phyloP scores from a whole-genome alignment of 2,797 vertebrate species.

The Lagocephalus sceleratus region DNA sequence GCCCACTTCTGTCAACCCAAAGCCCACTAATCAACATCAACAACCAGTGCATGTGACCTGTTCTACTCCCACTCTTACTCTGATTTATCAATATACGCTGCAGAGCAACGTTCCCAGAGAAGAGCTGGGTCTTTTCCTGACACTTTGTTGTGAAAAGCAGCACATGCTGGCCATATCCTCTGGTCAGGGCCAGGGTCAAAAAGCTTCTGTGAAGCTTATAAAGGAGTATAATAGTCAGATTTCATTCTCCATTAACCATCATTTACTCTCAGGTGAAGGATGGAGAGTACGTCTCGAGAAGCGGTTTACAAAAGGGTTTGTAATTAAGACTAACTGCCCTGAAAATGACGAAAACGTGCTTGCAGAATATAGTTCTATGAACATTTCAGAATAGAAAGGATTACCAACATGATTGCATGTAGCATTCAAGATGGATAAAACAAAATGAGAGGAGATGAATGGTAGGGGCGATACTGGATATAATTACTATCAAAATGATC shows the following conservation, averaged over 20 bases:
- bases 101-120: background rate
- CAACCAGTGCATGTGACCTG: slow-evolving; percentile 23
- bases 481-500: background rate
- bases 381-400: slow-evolving; percentile 11
- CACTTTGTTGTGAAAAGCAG: slow-evolving; percentile 14
- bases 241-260: slow-evolving; percentile 45
- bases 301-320: slow-evolving; percentile 7
- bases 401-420: background rate
- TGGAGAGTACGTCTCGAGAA: slow-evolving; percentile 18
- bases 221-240: slow-evolving; percentile 39
- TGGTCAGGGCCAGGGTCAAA: slow-evolving; percentile 11
- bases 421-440: slow-evolving; percentile 4
- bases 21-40: slow-evolving; percentile 38
- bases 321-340: slow-evolving; percentile 19
- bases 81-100: background rate
- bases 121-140: slow-evolving; percentile 27
- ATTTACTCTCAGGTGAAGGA: slow-evolving; percentile 10
- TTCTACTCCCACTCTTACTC: background rate
- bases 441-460: background rate
- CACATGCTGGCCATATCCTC: slow-evolving; percentile 13
- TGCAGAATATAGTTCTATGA: slow-evolving; percentile 3
- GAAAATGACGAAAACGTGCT: slow-evolving; percentile 9
- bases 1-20: slow-evolving; percentile 12
- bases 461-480: too few species aligned
- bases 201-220: slow-evolving; percentile 33